Evolutionary conservation across 2,113 vertebrate genomes (phyloP).

Genomic region (Melanerpes formicivorus): DNA sequence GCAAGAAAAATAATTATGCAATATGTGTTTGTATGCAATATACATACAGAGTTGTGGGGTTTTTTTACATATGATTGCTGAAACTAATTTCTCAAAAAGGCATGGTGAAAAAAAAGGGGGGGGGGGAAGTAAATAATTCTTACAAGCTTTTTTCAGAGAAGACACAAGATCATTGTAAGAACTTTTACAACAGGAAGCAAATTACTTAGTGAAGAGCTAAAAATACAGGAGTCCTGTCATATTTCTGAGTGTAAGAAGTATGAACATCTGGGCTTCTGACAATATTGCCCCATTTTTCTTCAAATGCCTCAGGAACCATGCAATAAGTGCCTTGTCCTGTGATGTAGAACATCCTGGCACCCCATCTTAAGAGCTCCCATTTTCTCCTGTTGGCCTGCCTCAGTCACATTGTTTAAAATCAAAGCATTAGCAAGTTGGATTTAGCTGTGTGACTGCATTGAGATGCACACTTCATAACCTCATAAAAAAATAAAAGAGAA

Average conservation of each 20-base stretch:
- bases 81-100: background rate
- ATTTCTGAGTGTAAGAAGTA: background rate
- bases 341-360: background rate
- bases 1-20: background rate
- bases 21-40: background rate
- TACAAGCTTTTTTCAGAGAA: constrained; percentile 26
- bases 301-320: constrained; percentile 31
- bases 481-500: background rate
- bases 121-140: background rate
- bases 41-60: background rate
- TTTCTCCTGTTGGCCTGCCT: background rate
- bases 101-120: background rate
- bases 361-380: background rate
- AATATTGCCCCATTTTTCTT: constrained; percentile 31
- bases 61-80: background rate
- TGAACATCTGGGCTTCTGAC: background rate
- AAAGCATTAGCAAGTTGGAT: background rate
- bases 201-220: constrained; percentile 44
- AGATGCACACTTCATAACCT: background rate
- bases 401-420: constrained; percentile 4
- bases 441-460: background rate
- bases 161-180: constrained; percentile 43
- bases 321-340: background rate
- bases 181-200: constrained; percentile 34
- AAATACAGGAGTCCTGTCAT: constrained; percentile 25